A percentile compares a stretch with the other conserved stretches of the same genome.
phyloP scores from a whole-genome alignment of 2,888 invertebrate species.

The Phasia obesa region DNA sequence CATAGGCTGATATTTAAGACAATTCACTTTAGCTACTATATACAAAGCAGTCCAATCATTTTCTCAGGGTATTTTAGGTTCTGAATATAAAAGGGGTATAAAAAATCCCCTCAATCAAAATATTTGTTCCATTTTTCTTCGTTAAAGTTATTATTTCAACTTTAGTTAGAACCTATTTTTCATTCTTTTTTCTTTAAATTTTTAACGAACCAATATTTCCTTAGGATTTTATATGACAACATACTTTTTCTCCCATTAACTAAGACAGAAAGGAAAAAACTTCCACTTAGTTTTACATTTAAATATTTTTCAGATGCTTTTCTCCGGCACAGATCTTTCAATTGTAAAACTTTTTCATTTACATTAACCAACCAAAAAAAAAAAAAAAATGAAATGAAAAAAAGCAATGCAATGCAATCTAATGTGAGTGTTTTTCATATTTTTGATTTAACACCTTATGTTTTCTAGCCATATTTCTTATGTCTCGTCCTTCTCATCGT shows the following conservation, averaged over 20 bases:
- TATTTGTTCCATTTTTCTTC: too few species aligned
- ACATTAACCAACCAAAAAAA: constrained; percentile 13
- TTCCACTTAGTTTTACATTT: constrained; percentile 56
- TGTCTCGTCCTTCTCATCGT: constrained; percentile 18
- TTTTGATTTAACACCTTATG: constrained; percentile 73
- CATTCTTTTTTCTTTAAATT: too few species aligned
- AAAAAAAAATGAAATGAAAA: constrained; percentile 15
- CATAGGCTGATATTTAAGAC: too few species aligned
- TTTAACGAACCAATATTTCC: too few species aligned
- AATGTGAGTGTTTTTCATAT: constrained; percentile 74
- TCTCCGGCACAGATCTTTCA: constrained; percentile 21
- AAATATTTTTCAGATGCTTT: constrained; percentile 40
- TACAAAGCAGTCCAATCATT: too few species aligned
- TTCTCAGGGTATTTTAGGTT: too few species aligned
- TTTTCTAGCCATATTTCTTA: constrained; percentile 53
- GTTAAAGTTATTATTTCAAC: too few species aligned
- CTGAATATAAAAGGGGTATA: too few species aligned
- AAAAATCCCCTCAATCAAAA: too few species aligned
- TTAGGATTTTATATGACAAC: neutral
- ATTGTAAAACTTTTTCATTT: constrained; percentile 49
- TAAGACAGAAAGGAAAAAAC: neutral
- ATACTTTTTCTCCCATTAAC: constrained; percentile 18
- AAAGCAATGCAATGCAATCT: constrained; percentile 57
- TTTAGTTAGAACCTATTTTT: too few species aligned
- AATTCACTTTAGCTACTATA: too few species aligned